A percentile compares a stretch with the other conserved stretches of the same genome.
Conservation (phyloP, 2,797 vertebrate species). For the Chiropotes sagulatus region DNA sequence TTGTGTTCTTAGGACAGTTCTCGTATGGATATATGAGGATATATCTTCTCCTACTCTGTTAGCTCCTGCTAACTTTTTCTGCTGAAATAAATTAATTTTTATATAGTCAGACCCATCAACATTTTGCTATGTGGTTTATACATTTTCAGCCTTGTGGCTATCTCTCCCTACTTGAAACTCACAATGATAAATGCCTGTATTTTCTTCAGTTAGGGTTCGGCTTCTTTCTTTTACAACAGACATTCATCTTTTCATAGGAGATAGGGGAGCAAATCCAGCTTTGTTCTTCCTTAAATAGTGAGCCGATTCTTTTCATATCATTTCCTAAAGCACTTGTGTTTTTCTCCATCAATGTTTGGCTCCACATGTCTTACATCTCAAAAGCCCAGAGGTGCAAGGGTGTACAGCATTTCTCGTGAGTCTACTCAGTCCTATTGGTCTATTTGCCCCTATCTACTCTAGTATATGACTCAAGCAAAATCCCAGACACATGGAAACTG, state of each 20-base stretch:
- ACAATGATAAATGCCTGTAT: not conserved
- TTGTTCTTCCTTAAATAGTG: not conserved
- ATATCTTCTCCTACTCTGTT: not conserved
- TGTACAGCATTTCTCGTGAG: not conserved
- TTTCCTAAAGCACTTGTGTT: not conserved
- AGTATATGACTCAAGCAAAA: not conserved
- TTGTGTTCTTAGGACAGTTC: not conserved
- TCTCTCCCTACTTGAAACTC: not conserved
- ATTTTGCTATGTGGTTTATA: not conserved
- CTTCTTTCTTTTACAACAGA: not conserved
- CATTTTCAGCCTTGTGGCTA: not conserved
- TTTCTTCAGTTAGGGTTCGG: not conserved
- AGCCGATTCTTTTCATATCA: not conserved
- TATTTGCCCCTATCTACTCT: too few relatives aligned
- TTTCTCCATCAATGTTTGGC: not conserved
- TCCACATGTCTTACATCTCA: not conserved
- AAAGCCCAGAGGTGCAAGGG: not conserved
- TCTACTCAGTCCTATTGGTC: not conserved
- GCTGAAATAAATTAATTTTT: not conserved
- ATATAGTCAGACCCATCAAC: not conserved
- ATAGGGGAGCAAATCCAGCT: not conserved
- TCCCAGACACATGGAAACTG: not conserved
- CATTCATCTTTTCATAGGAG: not conserved
- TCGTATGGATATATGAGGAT: not conserved
- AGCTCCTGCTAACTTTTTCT: not conserved